Evolutionary conservation across 2,888 invertebrate species (phyloP).

Genomic region (Argyresthia goedartella): DNA sequence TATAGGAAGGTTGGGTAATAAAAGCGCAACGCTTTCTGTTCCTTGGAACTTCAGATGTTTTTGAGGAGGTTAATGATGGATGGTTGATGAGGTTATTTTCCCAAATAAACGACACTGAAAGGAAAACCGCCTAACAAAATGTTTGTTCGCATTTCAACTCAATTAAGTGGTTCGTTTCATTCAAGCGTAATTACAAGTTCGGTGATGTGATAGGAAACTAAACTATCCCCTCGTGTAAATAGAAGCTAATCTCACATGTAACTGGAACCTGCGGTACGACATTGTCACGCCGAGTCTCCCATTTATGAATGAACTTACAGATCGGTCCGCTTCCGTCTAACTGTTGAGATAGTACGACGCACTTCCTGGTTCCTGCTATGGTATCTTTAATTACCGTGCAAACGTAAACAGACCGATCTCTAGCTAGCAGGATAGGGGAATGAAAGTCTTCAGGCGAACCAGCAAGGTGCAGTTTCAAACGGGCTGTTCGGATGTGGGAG

Average conservation of each 20-base stretch:
- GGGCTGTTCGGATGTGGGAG: constrained; percentile 35
- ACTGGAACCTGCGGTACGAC: constrained; percentile 50
- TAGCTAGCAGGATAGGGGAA: constrained; percentile 18
- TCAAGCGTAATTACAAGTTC: constrained; percentile 52
- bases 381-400: constrained; percentile 64
- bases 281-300: constrained; percentile 51
- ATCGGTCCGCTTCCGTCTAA: constrained; percentile 68
- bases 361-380: constrained; percentile 71
- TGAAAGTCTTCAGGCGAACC: constrained; percentile 20
- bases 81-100: too few species aligned
- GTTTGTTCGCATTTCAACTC: constrained; percentile 59
- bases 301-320: constrained; percentile 70
- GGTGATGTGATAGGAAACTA: constrained; percentile 28
- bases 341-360: constrained; percentile 70
- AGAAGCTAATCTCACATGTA: constrained; percentile 34
- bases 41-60: not conserved
- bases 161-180: constrained; percentile 63
- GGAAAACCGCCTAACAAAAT: constrained; percentile 34
- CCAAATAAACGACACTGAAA: not conserved
- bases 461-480: constrained; percentile 34
- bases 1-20: too few species aligned
- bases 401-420: constrained; percentile 46
- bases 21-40: too few species aligned
- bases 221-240: constrained; percentile 23
- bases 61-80: not conserved